Conservation (phyloP, 2,797 vertebrate genomes). For the Lepus townsendii region DNA sequence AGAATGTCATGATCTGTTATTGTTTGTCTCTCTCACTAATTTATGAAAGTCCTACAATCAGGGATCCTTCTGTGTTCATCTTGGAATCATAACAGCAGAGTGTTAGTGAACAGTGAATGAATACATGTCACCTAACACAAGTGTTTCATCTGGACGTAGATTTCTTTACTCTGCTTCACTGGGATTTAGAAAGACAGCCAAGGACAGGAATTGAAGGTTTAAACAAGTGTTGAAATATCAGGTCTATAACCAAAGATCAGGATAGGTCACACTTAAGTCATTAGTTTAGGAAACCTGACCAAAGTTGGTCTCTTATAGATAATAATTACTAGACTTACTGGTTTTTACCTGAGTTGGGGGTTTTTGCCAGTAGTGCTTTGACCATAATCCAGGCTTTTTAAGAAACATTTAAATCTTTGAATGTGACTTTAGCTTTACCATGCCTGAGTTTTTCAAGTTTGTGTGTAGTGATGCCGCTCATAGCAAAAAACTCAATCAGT, state of each 20-base stretch:
- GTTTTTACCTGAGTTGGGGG: slow-evolving; percentile 1
- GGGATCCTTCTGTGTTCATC: slow-evolving; percentile 28
- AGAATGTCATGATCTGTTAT: slow-evolving; percentile 16
- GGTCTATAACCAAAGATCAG: slow-evolving; percentile 13
- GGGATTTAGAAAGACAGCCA: slow-evolving; percentile 57
- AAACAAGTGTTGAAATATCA: background rate
- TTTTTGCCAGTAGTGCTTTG: background rate
- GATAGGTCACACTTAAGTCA: background rate
- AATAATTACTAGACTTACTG: slow-evolving; percentile 1
- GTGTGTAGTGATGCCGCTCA: background rate
- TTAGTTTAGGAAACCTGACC: slow-evolving; percentile 4
- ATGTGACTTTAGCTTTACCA: slow-evolving; percentile 1
- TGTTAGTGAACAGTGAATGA: slow-evolving; percentile 20
- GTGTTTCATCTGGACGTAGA: background rate
- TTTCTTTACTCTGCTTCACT: background rate
- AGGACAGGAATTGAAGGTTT: slow-evolving; percentile 37
- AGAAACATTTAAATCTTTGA: slow-evolving; percentile 3
- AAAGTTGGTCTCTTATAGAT: background rate
- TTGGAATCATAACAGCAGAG: slow-evolving; percentile 32
- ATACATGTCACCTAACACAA: background rate
- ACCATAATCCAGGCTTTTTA: background rate
- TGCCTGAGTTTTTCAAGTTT: background rate
- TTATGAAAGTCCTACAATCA: slow-evolving; percentile 53
- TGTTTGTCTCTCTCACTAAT: slow-evolving; percentile 42
- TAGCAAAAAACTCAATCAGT: background rate